Evolutionary conservation across 2,113 vertebrate genomes (phyloP).

Genomic region (Paradisaea rubra): DNA sequence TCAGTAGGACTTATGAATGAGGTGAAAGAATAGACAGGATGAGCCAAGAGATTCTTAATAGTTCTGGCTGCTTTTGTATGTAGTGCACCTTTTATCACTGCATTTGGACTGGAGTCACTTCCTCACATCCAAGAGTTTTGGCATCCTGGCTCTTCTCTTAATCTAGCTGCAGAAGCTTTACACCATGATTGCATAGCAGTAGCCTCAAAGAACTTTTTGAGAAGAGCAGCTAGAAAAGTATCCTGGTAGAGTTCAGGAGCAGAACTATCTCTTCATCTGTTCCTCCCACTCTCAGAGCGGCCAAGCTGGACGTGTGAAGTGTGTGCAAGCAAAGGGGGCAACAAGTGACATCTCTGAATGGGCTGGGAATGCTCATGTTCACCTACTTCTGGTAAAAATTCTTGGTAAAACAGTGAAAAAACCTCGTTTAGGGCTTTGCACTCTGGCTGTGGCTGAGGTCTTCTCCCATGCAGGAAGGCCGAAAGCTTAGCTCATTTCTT

Average conservation of each 20-base stretch:
- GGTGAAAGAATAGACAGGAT: neutral
- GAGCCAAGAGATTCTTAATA: neutral
- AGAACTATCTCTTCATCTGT: neutral
- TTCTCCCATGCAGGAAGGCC: neutral
- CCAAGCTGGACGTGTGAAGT: neutral
- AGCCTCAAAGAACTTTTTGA: neutral
- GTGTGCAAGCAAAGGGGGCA: neutral
- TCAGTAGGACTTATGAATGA: neutral
- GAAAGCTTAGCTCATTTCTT: neutral
- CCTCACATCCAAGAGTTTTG: neutral
- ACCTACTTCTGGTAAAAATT: neutral
- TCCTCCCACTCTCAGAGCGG: rapidly evolving
- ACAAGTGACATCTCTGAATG: neutral
- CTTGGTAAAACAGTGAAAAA: neutral
- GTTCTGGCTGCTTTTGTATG: neutral
- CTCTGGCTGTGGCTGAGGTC: neutral
- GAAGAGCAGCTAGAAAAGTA: neutral
- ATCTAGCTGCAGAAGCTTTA: neutral
- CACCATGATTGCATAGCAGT: neutral
- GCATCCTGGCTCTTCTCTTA: neutral
- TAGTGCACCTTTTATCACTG: neutral
- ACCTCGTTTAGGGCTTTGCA: neutral
- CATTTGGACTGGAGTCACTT: neutral
- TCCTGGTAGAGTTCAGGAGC: neutral
- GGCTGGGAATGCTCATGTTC: neutral